Percentiles rank a stretch among this genome's conserved stretches.
These are phyloP conservation scores for Hypsopygia costalis DNA, from an alignment of 2,888 invertebrate genomes.

Conservation along the genomic window DNA sequence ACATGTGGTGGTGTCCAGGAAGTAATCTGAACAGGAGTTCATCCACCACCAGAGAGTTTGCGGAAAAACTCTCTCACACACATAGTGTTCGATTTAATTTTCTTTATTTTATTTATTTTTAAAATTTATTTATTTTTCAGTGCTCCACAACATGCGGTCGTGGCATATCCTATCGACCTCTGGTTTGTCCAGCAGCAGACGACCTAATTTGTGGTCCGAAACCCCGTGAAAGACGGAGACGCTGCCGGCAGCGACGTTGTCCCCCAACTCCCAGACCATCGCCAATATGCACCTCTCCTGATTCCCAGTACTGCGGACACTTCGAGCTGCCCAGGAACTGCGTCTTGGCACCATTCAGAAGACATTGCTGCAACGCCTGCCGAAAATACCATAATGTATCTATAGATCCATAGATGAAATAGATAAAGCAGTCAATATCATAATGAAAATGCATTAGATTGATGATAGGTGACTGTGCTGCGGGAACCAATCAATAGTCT, in stretches of 20 bases:
- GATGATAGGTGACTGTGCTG: too few species aligned
- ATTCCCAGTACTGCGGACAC: slow-evolving; percentile 72
- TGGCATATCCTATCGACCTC: slow-evolving; percentile 76
- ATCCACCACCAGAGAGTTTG: too few species aligned
- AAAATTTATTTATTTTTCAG: too few species aligned
- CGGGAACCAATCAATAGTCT: too few species aligned
- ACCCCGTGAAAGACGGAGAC: slow-evolving; percentile 71
- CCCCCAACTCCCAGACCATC: slow-evolving; percentile 27
- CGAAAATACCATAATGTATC: slow-evolving; percentile 31
- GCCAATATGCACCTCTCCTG: slow-evolving; percentile 41
- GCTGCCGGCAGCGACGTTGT: slow-evolving; percentile 70
- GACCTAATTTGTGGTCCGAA: slow-evolving; percentile 75
- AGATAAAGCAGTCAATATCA: too few species aligned
- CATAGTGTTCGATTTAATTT: too few species aligned
- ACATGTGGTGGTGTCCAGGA: too few species aligned
- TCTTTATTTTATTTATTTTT: too few species aligned
- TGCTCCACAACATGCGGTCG: slow-evolving; percentile 83
- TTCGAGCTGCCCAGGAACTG: slow-evolving; percentile 77
- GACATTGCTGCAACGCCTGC: slow-evolving; percentile 81
- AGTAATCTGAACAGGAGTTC: too few species aligned
- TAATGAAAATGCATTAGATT: too few species aligned
- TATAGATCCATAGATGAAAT: too few species aligned
- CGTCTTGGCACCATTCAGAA: slow-evolving; percentile 75
- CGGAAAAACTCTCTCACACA: too few species aligned
- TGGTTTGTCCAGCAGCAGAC: slow-evolving; percentile 74